Base-by-base conservation (phyloP, 2,888 invertebrate genomes). In the Nephrotoma guestfalica region DNA sequence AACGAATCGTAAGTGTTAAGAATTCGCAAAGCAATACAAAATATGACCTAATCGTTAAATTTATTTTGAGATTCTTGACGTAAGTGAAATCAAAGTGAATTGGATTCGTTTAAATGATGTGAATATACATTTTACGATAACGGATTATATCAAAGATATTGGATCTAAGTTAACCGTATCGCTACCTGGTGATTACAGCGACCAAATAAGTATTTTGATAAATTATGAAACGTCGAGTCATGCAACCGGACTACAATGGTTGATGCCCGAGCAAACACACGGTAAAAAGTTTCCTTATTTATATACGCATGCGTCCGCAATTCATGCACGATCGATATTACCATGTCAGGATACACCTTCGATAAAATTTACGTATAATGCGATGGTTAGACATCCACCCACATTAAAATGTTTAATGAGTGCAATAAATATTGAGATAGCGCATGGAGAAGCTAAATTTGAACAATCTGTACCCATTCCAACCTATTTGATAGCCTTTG, bases 301-400 rank as follows among this genome's bases (percentile, higher is more conserved):
- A 89, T 96, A 96, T 92, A 96, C 96, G 88, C 96, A 96, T 90
- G 96, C 96, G 90, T 94, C 96, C 95, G 95, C 97, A 2, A 97
- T 97, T 88, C 97, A 97, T 92, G 97, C 97, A 0, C 94, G 98
- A 85, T 96, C 98, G 2, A 94, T 98, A 88, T 89, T 98, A 2
- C 98, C 98, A 0, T 98, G 98, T 89, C 98, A 98, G 92, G 97
- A 98, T 92, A 95, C 97, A 0, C 98, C 98, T 0, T 94, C 95
- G 0, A 96, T 98, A 0, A 99, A 99, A 92, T 94, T 95, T 88
- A 95, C 96, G 0, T 98, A 97, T 90, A 93, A 94, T 86, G 97
- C 97, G 6, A 91, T 93, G 90, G 90, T 98, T 86, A 93, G 93
- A 0, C 96, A 96, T 15, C 96, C 96, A 0, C 91, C 92, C 11